Evolutionary conservation across 2,113 vertebrate genomes (phyloP), one percentile per base, ranked within the genome.

Genomic region (Philantomba maxwellii): DNA sequence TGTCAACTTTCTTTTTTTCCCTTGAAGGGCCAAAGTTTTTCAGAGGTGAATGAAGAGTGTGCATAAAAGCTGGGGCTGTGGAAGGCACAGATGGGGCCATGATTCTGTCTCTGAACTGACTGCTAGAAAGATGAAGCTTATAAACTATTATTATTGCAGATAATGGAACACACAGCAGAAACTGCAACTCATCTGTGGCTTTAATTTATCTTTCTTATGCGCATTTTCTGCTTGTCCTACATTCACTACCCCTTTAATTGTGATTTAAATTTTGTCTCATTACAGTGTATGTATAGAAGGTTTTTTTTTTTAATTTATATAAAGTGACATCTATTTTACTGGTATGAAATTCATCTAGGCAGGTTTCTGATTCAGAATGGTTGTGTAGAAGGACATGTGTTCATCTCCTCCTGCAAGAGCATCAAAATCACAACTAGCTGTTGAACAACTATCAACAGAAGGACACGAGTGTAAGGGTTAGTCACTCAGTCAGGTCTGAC

Each of bases 401-500:
- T 75, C 12, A 43, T 75, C 70, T 75, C 70, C 39, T 26, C 39
- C 23, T 43, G 70, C 12, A 3, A 73, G 36, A 73, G 11, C 36
- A 73, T 21, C 70, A 73, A 43, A 39, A 14, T 43, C 70, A 73
- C 70, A 73, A 73, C 36, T 43, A 73, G 70, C 36, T 73, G 23
- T 43, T 73, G 36, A 43, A 73, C 36, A 14, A 25, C 23, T 43
- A 43, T 43, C 23, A 0, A 43, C 39, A 75, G 66, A 11, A 39
- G 39, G 39, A 43, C 36, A 75, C 4, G 2, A 70, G 64, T 70
- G 9, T 64, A n/a, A 66, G 16, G 36, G n/a, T 36, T 1, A 21
- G 9, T 21, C 17, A 0, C 64, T 36, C n/a, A 70, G 64, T 70
- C 4, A 4, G 19, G 9, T 11, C n/a, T 0, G 17, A 70, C 33